Conservation (phyloP, 2,888 invertebrate species). For the Alloplasta piceator region DNA sequence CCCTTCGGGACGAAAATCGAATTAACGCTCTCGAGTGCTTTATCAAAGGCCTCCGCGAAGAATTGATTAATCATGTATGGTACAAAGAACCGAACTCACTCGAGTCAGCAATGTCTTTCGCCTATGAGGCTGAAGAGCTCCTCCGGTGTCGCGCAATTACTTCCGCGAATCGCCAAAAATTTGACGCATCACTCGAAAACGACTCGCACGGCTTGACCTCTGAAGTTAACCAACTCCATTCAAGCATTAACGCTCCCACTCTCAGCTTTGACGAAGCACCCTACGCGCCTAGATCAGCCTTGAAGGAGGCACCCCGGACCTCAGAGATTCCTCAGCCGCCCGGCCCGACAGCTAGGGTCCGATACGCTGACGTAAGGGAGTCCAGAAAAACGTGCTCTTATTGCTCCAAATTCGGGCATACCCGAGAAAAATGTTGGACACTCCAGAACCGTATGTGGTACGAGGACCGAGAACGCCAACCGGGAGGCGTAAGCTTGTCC, state of each 20-base stretch:
- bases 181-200: background rate
- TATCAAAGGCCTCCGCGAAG: background rate
- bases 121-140: background rate
- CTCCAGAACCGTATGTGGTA: slow-evolving; percentile 10
- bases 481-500: background rate
- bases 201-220: too few species aligned
- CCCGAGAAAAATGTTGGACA: background rate
- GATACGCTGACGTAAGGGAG: background rate
- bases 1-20: background rate
- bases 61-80: background rate
- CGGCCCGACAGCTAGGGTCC: background rate
- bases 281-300: background rate
- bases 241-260: too few species aligned
- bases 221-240: background rate
- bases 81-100: background rate
- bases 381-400: background rate
- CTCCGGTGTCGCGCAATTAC: background rate
- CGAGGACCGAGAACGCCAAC: background rate
- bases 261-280: background rate
- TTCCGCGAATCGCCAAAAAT: background rate
- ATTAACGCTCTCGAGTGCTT: background rate
- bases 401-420: background rate
- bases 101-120: background rate
- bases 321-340: background rate
- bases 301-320: background rate